Percentiles rank a stretch among this genome's conserved stretches.
Evolutionary conservation across 2,797 vertebrate genomes (phyloP).

Genomic region (Coregonus suidteri): DNA sequence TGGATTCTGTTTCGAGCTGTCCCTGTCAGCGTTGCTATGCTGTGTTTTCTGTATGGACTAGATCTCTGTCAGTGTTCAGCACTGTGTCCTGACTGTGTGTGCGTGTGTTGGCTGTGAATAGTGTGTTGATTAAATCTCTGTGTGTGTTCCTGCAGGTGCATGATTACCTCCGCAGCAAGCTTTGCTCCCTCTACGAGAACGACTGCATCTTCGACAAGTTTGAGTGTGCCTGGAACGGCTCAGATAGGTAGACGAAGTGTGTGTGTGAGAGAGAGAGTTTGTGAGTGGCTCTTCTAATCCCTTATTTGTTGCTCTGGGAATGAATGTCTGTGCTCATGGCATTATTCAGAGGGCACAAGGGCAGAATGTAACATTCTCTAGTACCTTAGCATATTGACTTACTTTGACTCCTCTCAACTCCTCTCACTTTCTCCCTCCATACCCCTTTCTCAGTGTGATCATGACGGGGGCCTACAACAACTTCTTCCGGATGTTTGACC

Average conservation of each 20-base stretch:
- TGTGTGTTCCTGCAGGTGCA: slow-evolving; percentile 75
- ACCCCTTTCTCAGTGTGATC: slow-evolving; percentile 80
- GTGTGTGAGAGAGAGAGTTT: neutral
- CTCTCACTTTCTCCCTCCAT: neutral
- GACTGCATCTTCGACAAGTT: slow-evolving; percentile 92
- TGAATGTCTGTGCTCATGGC: too few relatives aligned
- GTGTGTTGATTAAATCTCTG: slow-evolving; percentile 80
- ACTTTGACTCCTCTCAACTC: neutral
- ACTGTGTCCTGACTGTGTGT: slow-evolving; percentile 1
- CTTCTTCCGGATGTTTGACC: slow-evolving; percentile 97
- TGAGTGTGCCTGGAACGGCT: slow-evolving; percentile 96
- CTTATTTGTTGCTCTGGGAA: too few relatives aligned
- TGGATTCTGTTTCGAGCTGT: too few relatives aligned
- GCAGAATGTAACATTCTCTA: neutral
- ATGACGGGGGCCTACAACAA: slow-evolving; percentile 98
- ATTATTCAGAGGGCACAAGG: neutral
- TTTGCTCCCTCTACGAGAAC: slow-evolving; percentile 82
- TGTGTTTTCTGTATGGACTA: too few relatives aligned
- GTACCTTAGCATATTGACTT: slow-evolving; percentile 20
- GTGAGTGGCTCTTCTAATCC: too few relatives aligned
- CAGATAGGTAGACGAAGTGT: slow-evolving; percentile 83
- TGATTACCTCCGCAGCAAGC: slow-evolving; percentile 82
- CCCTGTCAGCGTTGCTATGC: neutral
- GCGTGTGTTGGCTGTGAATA: slow-evolving; percentile 40
- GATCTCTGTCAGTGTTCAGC: neutral